Evolutionary conservation across 1,140 invertebrate species (phyloP).

Genomic region (Diploscapter pachys): DNA sequence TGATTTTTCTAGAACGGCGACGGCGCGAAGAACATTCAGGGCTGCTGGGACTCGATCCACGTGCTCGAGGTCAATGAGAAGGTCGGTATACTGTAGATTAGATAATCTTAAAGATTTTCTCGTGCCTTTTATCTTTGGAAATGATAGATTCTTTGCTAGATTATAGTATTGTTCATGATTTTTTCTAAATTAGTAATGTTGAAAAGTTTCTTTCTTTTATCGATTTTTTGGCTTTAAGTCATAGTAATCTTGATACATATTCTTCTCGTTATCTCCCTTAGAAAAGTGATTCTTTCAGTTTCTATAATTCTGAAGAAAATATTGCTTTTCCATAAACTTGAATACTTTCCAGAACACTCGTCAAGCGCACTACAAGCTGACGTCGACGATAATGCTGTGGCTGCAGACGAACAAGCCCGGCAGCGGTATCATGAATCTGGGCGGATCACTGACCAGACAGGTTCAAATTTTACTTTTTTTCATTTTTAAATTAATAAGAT

Average conservation of each 20-base stretch:
- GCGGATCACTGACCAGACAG: conserved; percentile 93
- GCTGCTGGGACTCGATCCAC: conserved; percentile 98
- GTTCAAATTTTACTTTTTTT: conserved; percentile 60
- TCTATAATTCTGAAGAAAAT: too few species aligned
- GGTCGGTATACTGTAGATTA: conserved; percentile 8
- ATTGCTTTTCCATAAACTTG: too few species aligned
- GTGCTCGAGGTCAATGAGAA: conserved; percentile 86
- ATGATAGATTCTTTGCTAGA: neutral
- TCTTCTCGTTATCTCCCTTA: too few species aligned
- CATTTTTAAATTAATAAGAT: neutral
- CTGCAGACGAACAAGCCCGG: conserved; percentile 92
- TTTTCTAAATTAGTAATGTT: conserved; percentile 35
- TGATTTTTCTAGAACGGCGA: conserved; percentile 67
- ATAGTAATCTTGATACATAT: too few species aligned
- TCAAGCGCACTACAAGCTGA: conserved; percentile 95
- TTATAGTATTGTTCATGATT: conserved; percentile 20
- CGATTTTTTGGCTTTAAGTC: too few species aligned
- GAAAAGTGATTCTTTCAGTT: too few species aligned
- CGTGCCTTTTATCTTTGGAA: too few species aligned
- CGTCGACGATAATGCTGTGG: conserved; percentile 98
- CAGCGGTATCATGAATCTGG: conserved; percentile 96
- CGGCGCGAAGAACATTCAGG: conserved; percentile 93
- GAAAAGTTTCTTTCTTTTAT: too few species aligned
- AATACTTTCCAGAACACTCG: conserved; percentile 79
- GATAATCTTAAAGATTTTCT: conserved; percentile 5